A percentile compares a stretch with the other conserved stretches of the same genome.
Evolutionary conservation across 35 echinoderm and acorn worm species (phyloP).

Genomic region (Ophioderma brevispina): DNA sequence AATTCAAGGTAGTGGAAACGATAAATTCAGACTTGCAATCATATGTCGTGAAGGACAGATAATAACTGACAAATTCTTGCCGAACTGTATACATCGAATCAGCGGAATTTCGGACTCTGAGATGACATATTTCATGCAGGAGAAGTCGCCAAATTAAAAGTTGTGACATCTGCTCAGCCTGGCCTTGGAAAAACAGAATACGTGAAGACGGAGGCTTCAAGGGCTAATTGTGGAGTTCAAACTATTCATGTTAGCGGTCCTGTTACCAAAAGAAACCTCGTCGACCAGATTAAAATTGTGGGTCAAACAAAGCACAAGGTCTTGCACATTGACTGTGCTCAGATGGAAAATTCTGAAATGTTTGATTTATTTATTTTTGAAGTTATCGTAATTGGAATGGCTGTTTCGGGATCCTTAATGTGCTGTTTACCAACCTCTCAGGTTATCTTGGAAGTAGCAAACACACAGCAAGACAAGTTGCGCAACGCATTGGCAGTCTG

Average conservation of each 20-base stretch:
- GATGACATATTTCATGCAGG: too few relatives aligned
- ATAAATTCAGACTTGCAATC: not conserved
- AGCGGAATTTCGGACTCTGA: too few relatives aligned
- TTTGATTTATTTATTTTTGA: conserved; percentile 43
- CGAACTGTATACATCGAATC: conserved; percentile 25
- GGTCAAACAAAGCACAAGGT: not conserved
- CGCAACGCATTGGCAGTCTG: conserved; percentile 10
- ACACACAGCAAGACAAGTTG: conserved; percentile 10
- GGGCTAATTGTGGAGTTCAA: not conserved
- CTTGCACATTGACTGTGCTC: conserved; percentile 17
- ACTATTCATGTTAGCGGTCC: not conserved
- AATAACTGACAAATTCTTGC: conserved; percentile 39
- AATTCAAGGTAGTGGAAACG: not conserved
- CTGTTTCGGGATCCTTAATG: conserved; percentile 17
- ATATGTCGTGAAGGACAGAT: conserved; percentile 18
- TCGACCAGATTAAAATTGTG: not conserved
- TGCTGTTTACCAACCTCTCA: not conserved
- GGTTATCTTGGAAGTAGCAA: conserved; percentile 32
- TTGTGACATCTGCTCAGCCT: conserved; percentile 22
- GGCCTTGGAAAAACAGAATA: conserved; percentile 48
- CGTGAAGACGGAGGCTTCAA: not conserved
- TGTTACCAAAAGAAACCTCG: not conserved
- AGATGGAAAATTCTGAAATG: not conserved
- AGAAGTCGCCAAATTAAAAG: not conserved
- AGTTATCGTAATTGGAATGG: conserved; percentile 26